A percentile compares a stretch with the other conserved stretches of the same genome.
These are phyloP conservation scores for Labeo rohita DNA, from an alignment of 2,113 vertebrate species.

Conservation along the genomic window DNA sequence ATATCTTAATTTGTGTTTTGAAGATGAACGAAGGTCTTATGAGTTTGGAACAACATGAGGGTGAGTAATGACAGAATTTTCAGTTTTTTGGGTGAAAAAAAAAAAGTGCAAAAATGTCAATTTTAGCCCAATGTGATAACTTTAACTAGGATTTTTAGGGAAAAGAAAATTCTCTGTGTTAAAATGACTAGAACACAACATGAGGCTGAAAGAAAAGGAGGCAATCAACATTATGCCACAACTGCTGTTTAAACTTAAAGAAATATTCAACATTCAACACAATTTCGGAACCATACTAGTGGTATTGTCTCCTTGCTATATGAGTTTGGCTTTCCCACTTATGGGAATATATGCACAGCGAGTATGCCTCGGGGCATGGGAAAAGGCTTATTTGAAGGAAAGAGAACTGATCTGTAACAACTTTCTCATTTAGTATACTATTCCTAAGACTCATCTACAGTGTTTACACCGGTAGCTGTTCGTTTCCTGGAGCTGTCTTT, in stretches of 20 bases:
- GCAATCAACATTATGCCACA: neutral
- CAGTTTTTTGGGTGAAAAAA: too few relatives aligned
- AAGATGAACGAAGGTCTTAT: too few relatives aligned
- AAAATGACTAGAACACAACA: neutral
- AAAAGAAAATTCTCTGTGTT: too few relatives aligned
- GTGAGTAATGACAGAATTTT: too few relatives aligned
- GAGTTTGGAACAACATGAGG: too few relatives aligned
- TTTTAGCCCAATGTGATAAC: neutral
- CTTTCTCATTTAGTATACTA: conserved; percentile 66
- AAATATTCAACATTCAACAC: neutral
- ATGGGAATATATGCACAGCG: conserved; percentile 47
- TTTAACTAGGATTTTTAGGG: neutral
- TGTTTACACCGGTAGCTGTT: conserved; percentile 33
- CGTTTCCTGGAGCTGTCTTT: conserved; percentile 18
- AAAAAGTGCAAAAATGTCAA: too few relatives aligned
- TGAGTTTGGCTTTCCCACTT: conserved; percentile 24
- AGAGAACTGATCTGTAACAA: conserved; percentile 66
- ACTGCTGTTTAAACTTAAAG: neutral
- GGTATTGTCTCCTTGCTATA: conserved; percentile 3
- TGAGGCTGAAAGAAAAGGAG: neutral
- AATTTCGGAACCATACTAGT: conserved; percentile 19
- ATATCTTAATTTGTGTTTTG: too few relatives aligned
- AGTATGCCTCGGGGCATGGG: conserved; percentile 64
- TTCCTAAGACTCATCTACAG: conserved; percentile 35
- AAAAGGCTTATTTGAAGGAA: conserved; percentile 57